Evolutionary conservation across 2,113 vertebrate species (phyloP).

Genomic region (Calidris pugnax): DNA sequence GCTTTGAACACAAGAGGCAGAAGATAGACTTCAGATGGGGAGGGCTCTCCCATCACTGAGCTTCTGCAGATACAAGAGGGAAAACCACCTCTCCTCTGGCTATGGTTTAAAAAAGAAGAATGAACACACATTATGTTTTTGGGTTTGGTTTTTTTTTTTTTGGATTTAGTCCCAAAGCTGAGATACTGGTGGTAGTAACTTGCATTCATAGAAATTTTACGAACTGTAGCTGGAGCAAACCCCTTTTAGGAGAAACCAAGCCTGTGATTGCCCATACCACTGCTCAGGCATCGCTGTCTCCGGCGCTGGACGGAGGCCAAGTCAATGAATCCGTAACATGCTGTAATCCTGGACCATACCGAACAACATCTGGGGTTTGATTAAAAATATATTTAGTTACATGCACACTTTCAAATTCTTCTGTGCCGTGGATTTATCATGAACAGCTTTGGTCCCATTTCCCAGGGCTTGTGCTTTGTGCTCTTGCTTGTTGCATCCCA

Average conservation of each 20-base stretch:
- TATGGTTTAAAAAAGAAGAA: neutral
- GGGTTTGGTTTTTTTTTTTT: neutral
- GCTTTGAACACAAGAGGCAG: neutral
- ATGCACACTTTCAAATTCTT: neutral
- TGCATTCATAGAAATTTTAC: neutral
- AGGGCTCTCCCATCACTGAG: neutral
- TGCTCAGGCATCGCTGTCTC: neutral
- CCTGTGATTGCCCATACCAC: accelerated
- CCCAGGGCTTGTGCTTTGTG: neutral
- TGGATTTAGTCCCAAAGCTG: neutral
- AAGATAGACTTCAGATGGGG: neutral
- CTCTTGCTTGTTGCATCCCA: neutral
- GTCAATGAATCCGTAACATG: neutral
- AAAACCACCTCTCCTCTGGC: neutral
- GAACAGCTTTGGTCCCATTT: neutral
- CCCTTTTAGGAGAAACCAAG: neutral
- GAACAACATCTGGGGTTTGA: neutral
- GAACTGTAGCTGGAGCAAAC: neutral
- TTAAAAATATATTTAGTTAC: neutral
- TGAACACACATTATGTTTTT: neutral
- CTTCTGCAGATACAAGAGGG: neutral
- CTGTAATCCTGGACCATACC: neutral
- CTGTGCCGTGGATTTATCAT: neutral
- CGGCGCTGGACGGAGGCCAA: neutral
- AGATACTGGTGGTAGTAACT: neutral